These are phyloP conservation scores for Aplocera efformata DNA, from an alignment of 2,888 invertebrate genomes.

Conservation along the genomic window DNA sequence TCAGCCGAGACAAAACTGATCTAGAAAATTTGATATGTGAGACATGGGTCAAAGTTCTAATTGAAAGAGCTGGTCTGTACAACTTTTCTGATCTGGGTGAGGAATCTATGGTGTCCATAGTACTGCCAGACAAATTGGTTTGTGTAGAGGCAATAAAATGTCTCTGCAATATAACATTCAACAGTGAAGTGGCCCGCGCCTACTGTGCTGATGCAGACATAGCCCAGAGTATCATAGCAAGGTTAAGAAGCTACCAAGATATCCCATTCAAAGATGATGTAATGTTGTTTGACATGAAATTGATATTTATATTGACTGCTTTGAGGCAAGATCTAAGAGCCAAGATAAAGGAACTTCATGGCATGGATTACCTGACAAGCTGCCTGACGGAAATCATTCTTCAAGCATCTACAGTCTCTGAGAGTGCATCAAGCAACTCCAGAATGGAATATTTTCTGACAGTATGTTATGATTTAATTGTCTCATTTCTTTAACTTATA, in stretches of 20 bases:
- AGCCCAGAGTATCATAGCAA: slow-evolving; percentile 86
- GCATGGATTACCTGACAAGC: slow-evolving; percentile 84
- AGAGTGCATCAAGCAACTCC: slow-evolving; percentile 41
- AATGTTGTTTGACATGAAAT: slow-evolving; percentile 92
- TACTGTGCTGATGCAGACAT: slow-evolving; percentile 80
- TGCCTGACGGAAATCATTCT: slow-evolving; percentile 83
- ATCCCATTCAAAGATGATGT: slow-evolving; percentile 84
- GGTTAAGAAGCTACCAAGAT: slow-evolving; percentile 85
- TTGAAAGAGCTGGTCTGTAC: slow-evolving; percentile 84
- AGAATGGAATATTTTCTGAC: slow-evolving; percentile 41
- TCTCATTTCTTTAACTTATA: neutral
- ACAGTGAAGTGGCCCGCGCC: slow-evolving; percentile 74
- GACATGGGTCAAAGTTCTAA: slow-evolving; percentile 84
- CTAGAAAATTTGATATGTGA: slow-evolving; percentile 84
- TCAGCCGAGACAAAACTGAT: slow-evolving; percentile 88
- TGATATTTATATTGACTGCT: slow-evolving; percentile 94
- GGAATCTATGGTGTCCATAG: slow-evolving; percentile 49
- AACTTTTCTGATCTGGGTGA: slow-evolving; percentile 59
- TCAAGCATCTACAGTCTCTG: slow-evolving; percentile 47
- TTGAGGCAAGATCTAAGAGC: slow-evolving; percentile 85
- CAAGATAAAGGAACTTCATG: slow-evolving; percentile 84
- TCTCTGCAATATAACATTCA: slow-evolving; percentile 93
- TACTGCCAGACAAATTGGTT: slow-evolving; percentile 73
- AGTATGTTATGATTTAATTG: slow-evolving; percentile 36
- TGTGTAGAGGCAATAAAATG: slow-evolving; percentile 91